phyloP scores from a whole-genome alignment of 1,140 invertebrate genomes.

The Drosophila ironensis region DNA sequence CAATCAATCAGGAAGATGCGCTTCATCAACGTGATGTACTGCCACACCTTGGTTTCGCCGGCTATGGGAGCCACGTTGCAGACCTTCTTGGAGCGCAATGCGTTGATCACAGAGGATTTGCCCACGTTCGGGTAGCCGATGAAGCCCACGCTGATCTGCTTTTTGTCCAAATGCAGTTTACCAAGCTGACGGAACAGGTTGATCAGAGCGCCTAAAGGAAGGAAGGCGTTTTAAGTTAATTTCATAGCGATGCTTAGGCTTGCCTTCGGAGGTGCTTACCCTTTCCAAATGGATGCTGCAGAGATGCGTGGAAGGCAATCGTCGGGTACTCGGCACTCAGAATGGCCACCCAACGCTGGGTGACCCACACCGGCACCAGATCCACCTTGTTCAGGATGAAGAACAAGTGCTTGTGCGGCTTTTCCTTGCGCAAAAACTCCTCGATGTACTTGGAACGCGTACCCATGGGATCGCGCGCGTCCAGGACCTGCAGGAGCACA shows the following conservation, averaged over 20 bases:
- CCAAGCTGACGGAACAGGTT: conserved; percentile 97
- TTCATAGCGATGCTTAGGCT: too few species aligned
- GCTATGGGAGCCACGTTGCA: conserved; percentile 99
- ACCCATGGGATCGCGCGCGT: conserved; percentile 97
- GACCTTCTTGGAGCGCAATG: conserved; percentile 95
- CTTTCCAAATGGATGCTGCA: conserved; percentile 99
- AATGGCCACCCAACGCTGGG: conserved; percentile 96
- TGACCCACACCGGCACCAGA: conserved; percentile 98
- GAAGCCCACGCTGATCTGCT: conserved; percentile 99
- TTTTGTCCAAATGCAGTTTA: conserved; percentile 97
- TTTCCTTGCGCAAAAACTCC: conserved; percentile 94
- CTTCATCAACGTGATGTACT: conserved; percentile 99
- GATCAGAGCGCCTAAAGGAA: conserved; percentile 90
- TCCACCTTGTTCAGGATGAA: conserved; percentile 98
- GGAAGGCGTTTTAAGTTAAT: too few species aligned
- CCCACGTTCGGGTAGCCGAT: conserved; percentile 99
- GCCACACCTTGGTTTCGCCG: conserved; percentile 99
- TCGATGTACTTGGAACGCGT: conserved; percentile 97
- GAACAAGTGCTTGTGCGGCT: conserved; percentile 96
- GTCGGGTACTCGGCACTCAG: conserved; percentile 98
- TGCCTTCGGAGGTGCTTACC: conserved; percentile 80
- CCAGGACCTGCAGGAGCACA: conserved; percentile 96
- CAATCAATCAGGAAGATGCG: conserved; percentile 99
- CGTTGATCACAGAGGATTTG: conserved; percentile 99
- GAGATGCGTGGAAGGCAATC: conserved; percentile 98